Percentiles rank a stretch among this genome's conserved stretches.
Evolutionary conservation across 1,140 invertebrate genomes (phyloP).

Genomic region (Drosophila triauraria): DNA sequence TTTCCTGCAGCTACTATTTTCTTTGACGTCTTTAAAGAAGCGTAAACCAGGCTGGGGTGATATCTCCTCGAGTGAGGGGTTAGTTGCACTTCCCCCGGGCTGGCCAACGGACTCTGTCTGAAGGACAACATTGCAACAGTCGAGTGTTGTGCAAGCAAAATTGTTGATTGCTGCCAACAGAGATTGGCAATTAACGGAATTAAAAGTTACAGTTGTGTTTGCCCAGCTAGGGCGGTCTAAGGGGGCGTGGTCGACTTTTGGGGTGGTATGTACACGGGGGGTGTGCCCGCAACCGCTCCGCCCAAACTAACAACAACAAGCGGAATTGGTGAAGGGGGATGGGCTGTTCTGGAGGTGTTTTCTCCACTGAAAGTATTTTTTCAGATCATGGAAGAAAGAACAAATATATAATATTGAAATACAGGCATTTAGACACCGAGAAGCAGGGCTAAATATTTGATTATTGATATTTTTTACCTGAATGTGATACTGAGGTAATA

Average conservation of each 20-base stretch:
- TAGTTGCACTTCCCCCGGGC: conserved; percentile 52
- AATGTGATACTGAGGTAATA: too few species aligned
- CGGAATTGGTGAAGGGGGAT: conserved; percentile 1
- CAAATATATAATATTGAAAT: too few species aligned
- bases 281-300: conserved; percentile 32
- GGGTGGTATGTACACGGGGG: background rate
- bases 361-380: conserved; percentile 35
- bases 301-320: conserved; percentile 57
- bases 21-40: conserved; percentile 72
- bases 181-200: conserved; percentile 85
- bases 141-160: conserved; percentile 85
- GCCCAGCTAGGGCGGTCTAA: conserved; percentile 41
- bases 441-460: too few species aligned
- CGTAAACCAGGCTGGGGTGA: conserved; percentile 57
- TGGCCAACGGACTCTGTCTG: conserved; percentile 61
- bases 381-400: too few species aligned
- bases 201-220: conserved; percentile 84
- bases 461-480: too few species aligned
- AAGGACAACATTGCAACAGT: conserved; percentile 80
- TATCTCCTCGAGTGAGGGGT: conserved; percentile 19
- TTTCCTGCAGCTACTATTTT: conserved; percentile 43
- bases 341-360: conserved; percentile 57
- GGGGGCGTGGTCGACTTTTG: conserved; percentile 11
- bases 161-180: conserved; percentile 85
- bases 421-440: too few species aligned